These are phyloP conservation scores for Drosophila paracracens DNA, from an alignment of 2,888 invertebrate genomes.

Conservation along the genomic window DNA sequence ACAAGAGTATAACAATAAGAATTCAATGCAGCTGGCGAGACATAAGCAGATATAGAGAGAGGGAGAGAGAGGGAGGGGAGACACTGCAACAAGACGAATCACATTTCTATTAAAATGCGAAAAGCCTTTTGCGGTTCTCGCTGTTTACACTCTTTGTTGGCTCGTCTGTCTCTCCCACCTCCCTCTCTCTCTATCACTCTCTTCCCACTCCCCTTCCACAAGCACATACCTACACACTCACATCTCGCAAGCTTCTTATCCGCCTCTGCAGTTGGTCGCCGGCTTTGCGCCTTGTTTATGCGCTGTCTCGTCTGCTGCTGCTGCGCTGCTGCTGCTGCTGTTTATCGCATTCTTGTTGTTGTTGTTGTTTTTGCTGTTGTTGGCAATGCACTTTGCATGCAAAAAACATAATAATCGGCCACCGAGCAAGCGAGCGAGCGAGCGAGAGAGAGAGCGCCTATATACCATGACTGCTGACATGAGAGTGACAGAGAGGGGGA, in stretches of 20 bases:
- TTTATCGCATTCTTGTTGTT: slow-evolving; percentile 52
- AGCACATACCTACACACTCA: background rate
- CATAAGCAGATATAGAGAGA: slow-evolving; percentile 4
- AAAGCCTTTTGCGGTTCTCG: slow-evolving; percentile 73
- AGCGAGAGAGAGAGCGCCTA: background rate
- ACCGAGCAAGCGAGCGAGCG: slow-evolving; percentile 7
- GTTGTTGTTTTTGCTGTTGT: slow-evolving; percentile 41
- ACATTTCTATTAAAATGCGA: slow-evolving; percentile 79
- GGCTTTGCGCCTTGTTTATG: slow-evolving; percentile 67
- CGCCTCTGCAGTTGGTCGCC: slow-evolving; percentile 33
- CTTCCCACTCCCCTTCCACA: background rate
- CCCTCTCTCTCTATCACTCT: background rate
- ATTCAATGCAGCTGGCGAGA: slow-evolving; percentile 26
- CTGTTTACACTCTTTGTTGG: slow-evolving; percentile 54
- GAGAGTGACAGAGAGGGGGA: slow-evolving; percentile 5
- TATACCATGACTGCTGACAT: background rate
- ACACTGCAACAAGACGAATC: slow-evolving; percentile 59
- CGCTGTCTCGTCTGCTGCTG: slow-evolving; percentile 47
- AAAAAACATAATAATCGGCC: slow-evolving; percentile 76
- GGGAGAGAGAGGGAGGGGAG: background rate
- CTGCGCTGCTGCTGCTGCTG: slow-evolving; percentile 34
- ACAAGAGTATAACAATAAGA: slow-evolving; percentile 49
- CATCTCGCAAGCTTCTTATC: slow-evolving; percentile 30
- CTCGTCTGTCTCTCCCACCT: slow-evolving; percentile 5
- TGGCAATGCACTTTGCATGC: slow-evolving; percentile 77